These are phyloP conservation scores for Sebastes minor DNA, from an alignment of 2,797 vertebrate species.

Conservation along the genomic window DNA sequence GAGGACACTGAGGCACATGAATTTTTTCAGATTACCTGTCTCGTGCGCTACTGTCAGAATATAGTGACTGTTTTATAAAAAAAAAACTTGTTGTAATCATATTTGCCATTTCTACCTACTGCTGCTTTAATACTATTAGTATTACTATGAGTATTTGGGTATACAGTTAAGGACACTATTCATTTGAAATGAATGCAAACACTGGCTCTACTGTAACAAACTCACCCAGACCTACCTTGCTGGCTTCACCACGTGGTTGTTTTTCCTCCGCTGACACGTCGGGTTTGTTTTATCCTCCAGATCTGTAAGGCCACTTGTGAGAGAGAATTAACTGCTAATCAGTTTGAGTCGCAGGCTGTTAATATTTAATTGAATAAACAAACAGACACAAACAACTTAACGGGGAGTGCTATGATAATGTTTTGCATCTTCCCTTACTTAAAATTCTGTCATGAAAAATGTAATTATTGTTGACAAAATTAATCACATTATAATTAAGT, in stretches of 20 bases:
- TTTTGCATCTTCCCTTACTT: slow-evolving; percentile 67
- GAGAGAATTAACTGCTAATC: slow-evolving; percentile 72
- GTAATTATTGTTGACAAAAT: slow-evolving; percentile 77
- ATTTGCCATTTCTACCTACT: no score
- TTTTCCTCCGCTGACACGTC: slow-evolving; percentile 43
- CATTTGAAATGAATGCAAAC: background rate
- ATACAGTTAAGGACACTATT: background rate
- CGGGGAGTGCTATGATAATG: slow-evolving; percentile 72
- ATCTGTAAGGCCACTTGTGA: slow-evolving; percentile 63
- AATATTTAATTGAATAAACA: slow-evolving; percentile 82
- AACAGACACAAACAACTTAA: slow-evolving; percentile 78
- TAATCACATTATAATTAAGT: slow-evolving; percentile 66
- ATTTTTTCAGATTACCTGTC: no score
- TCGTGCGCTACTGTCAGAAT: no score
- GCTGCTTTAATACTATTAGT: no score
- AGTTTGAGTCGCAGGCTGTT: slow-evolving; percentile 71
- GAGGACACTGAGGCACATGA: accelerated
- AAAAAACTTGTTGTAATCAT: no score
- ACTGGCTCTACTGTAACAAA: background rate
- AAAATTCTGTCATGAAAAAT: slow-evolving; percentile 77
- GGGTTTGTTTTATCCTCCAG: slow-evolving; percentile 57
- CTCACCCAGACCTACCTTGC: background rate
- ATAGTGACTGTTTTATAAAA: no score
- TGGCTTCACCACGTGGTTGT: slow-evolving; percentile 15
- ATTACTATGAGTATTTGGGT: background rate